Percentiles rank a stretch among this genome's conserved stretches.
phyloP scores from a whole-genome alignment of 2,797 vertebrate genomes.

The Adrianichthys oophorus region DNA sequence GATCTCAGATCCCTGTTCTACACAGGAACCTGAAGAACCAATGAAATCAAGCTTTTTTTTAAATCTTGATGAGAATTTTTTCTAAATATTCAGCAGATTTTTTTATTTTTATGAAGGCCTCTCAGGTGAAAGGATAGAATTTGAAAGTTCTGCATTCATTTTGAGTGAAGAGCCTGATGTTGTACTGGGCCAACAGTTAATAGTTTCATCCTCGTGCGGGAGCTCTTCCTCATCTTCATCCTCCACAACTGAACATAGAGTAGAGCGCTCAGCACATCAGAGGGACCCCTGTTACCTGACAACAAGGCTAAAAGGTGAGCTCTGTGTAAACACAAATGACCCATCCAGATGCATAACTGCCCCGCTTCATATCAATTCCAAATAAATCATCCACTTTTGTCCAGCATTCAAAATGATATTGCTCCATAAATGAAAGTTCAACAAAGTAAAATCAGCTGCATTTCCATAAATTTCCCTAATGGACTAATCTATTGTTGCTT shows the following conservation, averaged over 20 bases:
- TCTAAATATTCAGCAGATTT: too few species aligned
- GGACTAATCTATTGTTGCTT: slow-evolving; percentile 80
- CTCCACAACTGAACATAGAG: background rate
- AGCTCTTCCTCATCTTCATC: too few species aligned
- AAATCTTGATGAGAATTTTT: too few species aligned
- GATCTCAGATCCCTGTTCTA: too few species aligned
- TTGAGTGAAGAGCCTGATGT: too few species aligned
- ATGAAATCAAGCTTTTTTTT: too few species aligned
- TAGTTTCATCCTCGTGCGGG: too few species aligned
- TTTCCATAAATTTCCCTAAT: slow-evolving; percentile 86
- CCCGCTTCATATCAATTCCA: slow-evolving; percentile 56
- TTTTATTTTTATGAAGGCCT: too few species aligned
- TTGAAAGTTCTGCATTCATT: too few species aligned
- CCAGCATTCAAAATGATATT: slow-evolving; percentile 59
- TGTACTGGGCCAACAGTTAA: too few species aligned
- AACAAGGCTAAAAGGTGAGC: slow-evolving; percentile 32
- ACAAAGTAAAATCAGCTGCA: slow-evolving; percentile 68
- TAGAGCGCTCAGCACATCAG: slow-evolving; percentile 10
- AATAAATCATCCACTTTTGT: slow-evolving; percentile 60
- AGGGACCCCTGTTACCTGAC: slow-evolving; percentile 30
- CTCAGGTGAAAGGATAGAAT: too few species aligned
- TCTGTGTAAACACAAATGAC: slow-evolving; percentile 48
- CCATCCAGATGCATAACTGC: slow-evolving; percentile 42
- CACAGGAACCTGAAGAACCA: too few species aligned
- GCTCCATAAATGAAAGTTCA: slow-evolving; percentile 74